Evolutionary conservation across 2,113 vertebrate genomes (phyloP).

Genomic region (Cettia cetti): DNA sequence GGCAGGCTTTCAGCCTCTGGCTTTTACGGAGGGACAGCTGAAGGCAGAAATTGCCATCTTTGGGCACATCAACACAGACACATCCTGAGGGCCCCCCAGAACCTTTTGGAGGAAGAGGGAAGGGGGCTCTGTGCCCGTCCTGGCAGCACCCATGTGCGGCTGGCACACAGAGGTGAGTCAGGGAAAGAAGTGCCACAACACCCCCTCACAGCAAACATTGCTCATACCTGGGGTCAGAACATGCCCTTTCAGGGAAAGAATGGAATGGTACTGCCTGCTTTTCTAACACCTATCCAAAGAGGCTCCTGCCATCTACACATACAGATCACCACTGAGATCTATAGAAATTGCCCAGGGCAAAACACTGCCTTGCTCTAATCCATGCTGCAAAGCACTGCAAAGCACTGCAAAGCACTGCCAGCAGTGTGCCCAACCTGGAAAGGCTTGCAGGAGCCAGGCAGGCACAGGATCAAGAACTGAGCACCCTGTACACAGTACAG

Average conservation of each 20-base stretch:
- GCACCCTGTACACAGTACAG: neutral
- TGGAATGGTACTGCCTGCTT: neutral
- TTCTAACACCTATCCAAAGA: neutral
- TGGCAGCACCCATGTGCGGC: rapidly evolving
- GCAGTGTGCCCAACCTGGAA: neutral
- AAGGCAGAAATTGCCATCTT: neutral
- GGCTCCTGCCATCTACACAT: rapidly evolving
- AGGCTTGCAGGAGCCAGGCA: neutral
- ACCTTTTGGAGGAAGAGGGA: neutral
- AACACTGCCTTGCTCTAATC: neutral
- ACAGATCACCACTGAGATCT: rapidly evolving
- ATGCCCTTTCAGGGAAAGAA: neutral
- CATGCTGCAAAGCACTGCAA: neutral
- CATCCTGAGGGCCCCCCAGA: neutral
- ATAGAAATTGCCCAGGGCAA: rapidly evolving
- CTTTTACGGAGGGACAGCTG: neutral
- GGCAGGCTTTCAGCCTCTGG: slow-evolving; percentile 27
- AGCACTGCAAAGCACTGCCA: neutral
- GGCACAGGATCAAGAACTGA: neutral
- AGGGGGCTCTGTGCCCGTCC: neutral
- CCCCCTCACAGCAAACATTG: neutral
- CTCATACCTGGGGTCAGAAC: neutral
- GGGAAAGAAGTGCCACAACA: neutral
- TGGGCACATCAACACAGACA: neutral
- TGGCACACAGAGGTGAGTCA: neutral